A percentile compares a stretch with the other conserved stretches of the same genome.
phyloP scores from a whole-genome alignment of 1,140 invertebrate species.

The Cydia fagiglandana region DNA sequence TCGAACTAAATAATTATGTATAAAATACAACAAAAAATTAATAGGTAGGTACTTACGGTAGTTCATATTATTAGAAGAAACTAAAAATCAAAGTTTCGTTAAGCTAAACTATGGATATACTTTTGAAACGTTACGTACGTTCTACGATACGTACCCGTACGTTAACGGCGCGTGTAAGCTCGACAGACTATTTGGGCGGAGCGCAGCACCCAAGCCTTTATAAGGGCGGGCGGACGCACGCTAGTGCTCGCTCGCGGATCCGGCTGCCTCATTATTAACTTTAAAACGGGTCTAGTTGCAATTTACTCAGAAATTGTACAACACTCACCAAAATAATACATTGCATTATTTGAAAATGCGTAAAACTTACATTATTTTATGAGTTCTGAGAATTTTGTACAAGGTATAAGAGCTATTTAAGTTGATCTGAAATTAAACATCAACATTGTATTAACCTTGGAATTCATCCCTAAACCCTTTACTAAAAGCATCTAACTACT shows the following conservation, averaged over 20 bases:
- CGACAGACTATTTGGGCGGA: slow-evolving; percentile 44
- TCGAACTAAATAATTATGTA: too few species aligned
- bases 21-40: background rate
- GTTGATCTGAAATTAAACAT: too few species aligned
- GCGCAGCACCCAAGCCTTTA: slow-evolving; percentile 53
- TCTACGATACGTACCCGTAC: background rate
- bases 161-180: slow-evolving; percentile 41
- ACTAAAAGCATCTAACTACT: too few species aligned
- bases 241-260: slow-evolving; percentile 27
- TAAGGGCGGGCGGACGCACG: slow-evolving; percentile 46
- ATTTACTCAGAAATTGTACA: too few species aligned
- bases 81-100: background rate
- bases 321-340: too few species aligned
- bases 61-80: background rate
- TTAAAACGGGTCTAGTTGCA: background rate
- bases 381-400: too few species aligned
- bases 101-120: background rate
- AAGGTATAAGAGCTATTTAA: too few species aligned
- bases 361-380: too few species aligned
- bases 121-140: slow-evolving; percentile 1
- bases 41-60: slow-evolving; percentile 11
- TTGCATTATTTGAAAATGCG: too few species aligned
- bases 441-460: too few species aligned
- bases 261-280: background rate
- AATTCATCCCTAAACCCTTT: too few species aligned